Evolutionary conservation across 2,888 invertebrate genomes (phyloP).

Genomic region (Liodrosophila aerea): DNA sequence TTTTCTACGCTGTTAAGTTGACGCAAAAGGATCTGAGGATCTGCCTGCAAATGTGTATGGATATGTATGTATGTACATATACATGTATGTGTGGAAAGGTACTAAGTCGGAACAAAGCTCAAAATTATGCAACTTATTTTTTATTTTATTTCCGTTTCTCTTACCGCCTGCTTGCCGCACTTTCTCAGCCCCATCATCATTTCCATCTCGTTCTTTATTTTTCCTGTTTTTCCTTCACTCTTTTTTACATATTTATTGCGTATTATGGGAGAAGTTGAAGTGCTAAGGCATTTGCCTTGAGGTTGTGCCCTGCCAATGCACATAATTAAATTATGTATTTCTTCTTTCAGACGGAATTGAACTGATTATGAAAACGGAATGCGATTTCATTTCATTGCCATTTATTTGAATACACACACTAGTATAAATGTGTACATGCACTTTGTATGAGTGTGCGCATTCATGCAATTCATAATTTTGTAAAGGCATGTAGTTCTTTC

Average conservation of each 20-base stretch:
- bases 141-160: constrained; percentile 65
- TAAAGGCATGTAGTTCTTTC: neutral
- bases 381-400: constrained; percentile 17
- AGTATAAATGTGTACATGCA: constrained; percentile 2
- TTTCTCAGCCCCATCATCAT: neutral
- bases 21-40: constrained; percentile 76
- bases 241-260: constrained; percentile 49
- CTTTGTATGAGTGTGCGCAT: too few species aligned
- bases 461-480: neutral
- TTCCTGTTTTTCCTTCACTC: neutral
- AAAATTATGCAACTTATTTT: constrained; percentile 76
- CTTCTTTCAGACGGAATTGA: constrained; percentile 39
- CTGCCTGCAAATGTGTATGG: constrained; percentile 51
- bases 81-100: constrained; percentile 61
- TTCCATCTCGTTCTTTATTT: constrained; percentile 2
- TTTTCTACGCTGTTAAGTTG: constrained; percentile 77
- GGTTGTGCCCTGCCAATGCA: constrained; percentile 32
- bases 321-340: constrained; percentile 66
- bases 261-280: constrained; percentile 51
- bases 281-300: constrained; percentile 44
- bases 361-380: constrained; percentile 54
- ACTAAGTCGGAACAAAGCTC: constrained; percentile 79
- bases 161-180: constrained; percentile 16
- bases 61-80: constrained; percentile 22
- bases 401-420: neutral